These are phyloP conservation scores for Listrodromus nycthemerus DNA, from an alignment of 2,888 invertebrate species.

Conservation along the genomic window DNA sequence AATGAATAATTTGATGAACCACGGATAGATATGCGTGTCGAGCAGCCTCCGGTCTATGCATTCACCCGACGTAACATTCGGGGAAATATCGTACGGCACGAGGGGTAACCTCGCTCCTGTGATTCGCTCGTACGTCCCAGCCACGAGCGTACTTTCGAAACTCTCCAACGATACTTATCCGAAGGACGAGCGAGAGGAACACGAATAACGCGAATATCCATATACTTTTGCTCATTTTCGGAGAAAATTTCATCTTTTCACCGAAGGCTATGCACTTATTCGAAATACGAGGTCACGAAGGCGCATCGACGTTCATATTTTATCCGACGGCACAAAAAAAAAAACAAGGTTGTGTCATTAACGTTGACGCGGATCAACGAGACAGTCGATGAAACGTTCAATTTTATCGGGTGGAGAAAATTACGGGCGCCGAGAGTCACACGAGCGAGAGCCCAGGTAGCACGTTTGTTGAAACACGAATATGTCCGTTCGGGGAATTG, in stretches of 20 bases:
- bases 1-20: not conserved
- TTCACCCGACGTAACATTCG: constrained; percentile 68
- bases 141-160: constrained; percentile 38
- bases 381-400: not conserved
- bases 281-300: not conserved
- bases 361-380: not conserved
- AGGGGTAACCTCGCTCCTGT: constrained; percentile 47
- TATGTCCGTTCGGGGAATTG: constrained; percentile 46
- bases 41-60: constrained; percentile 64
- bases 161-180: constrained; percentile 35
- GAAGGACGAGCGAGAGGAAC: constrained; percentile 8
- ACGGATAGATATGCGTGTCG: not conserved
- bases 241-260: not conserved
- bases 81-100: constrained; percentile 70
- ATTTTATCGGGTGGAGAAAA: constrained; percentile 20
- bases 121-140: constrained; percentile 62
- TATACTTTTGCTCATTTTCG: not conserved
- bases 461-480: constrained; percentile 54
- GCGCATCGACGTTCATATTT: not conserved
- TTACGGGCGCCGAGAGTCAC: constrained; percentile 24
- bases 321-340: not conserved
- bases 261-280: not conserved
- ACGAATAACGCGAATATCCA: not conserved
- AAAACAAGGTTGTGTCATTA: not conserved
- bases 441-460: constrained; percentile 33